A percentile compares a stretch with the other conserved stretches of the same genome.
These are phyloP conservation scores for Parasteatoda tepidariorum DNA, from an alignment of 1,140 invertebrate genomes.

Conservation along the genomic window DNA sequence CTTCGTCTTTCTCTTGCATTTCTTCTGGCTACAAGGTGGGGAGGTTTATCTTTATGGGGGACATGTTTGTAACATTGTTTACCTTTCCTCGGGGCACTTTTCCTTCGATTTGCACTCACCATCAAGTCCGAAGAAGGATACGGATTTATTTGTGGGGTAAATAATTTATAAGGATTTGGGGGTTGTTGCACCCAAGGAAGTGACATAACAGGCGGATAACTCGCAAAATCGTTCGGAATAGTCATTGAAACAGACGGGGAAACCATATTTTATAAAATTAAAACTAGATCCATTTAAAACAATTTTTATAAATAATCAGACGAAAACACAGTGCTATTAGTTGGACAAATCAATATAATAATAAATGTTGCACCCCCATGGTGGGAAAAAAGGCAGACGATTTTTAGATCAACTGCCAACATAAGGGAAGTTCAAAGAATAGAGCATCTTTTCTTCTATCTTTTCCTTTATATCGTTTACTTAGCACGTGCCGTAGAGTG, in stretches of 20 bases:
- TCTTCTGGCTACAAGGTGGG: constrained; percentile 72
- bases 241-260: constrained; percentile 9
- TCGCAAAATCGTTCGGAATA: background rate
- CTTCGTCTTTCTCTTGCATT: constrained; percentile 73
- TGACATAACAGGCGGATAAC: background rate
- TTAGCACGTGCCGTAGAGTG: background rate
- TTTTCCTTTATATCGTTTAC: background rate
- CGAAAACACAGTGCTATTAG: background rate
- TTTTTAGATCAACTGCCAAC: background rate
- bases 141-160: background rate
- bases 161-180: background rate
- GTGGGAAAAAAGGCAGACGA: background rate
- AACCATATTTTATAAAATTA: background rate
- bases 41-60: constrained; percentile 69
- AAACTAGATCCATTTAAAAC: background rate
- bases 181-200: background rate
- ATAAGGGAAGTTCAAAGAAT: background rate
- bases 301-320: background rate
- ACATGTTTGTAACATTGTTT: constrained; percentile 67
- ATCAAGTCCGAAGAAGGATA: no score
- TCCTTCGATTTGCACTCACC: no score
- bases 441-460: background rate
- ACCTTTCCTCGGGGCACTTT: background rate
- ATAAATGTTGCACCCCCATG: background rate
- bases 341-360: background rate